Base-by-base conservation (phyloP, 2,113 vertebrate species). In the Cebidichthys violaceus region DNA sequence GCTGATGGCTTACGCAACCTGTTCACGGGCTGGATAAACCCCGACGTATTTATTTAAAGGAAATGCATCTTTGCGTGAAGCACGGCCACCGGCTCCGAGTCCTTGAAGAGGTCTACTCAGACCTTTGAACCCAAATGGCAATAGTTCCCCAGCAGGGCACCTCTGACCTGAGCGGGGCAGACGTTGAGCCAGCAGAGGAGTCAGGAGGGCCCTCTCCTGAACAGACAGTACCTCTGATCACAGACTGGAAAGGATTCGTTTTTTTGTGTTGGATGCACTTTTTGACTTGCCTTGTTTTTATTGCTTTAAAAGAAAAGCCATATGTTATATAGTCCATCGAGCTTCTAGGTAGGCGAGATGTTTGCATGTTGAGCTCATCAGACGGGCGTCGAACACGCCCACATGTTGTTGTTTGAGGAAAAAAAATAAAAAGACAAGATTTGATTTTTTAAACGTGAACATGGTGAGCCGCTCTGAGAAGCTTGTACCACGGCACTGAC, bases 271-370 rank as follows among this genome's bases (percentile, higher is more conserved):
- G 90, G 88, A 95, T 95, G 95, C 95, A 95, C 95, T 96, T 96
- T 92, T 93, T 91, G 88, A 91, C 89, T 94, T 92, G 86, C 83
- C 79, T 93, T 93, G 88, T 94, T 92, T 92, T 89, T 90, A 92
- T 90, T 92, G 95, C 94, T 96, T 95, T 95, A 84, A 95, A 95
- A 95, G 95, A 95, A 95, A 95, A 96, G 95, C 96, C 96, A 96
- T 96, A 96, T 91, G 86, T 88, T 88, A 92, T 90, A 86, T 90
- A 92, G 92, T 93, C 89, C 92, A 89, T 90, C 90, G 78, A 91
- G 90, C 90, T 94, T 93, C 79, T 94, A 93, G 90, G 88, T 95
- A 94, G 94, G 92, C 84, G 35, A 92, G 93, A 91, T 93, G 88
- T 94, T 94, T 95, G 95, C 94, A 95, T 95, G 95, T 90, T 88